Evolutionary conservation across 2,888 invertebrate species (phyloP), one percentile per base, ranked within the genome.

Genomic region (Noctua pronuba): DNA sequence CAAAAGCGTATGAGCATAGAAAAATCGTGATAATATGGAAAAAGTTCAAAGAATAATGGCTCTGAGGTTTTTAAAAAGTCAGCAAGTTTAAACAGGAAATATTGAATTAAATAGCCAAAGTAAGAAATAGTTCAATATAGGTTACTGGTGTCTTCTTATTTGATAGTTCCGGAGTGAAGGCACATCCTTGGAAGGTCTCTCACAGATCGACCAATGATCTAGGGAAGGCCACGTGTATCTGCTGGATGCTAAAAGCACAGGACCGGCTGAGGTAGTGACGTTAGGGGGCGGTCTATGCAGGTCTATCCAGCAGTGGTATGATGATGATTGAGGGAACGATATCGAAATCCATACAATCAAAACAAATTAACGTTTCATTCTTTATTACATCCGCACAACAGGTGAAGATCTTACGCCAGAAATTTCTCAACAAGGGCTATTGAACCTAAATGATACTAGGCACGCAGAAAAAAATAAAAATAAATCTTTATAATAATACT

Each of bases 401-500:
- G 78, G 72, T 88, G 73, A 68, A 75, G 31, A 31, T 46, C 28
- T 83, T 82, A 80, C 84, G 64, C 79, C 84, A 83, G 67, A 52
- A 31, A 38, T 75, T 82, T 72, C 77, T 72, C 80, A 80, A 85
- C 75, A 68, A 86, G 85, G 85, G 83, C 82, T 81, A 82, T 88
- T 86, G 80, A 88, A 87, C 86, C 73, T 67, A 74, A 79, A 80
- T 86, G 58, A 85, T 88, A 86, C 75, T 81, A 79, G 71, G 35
- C 65, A 71, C 38, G 68, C 46, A 77, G 80, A 81, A 85, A 79
- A 80, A 84, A 79, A 73, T 69, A 75, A 80, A 84, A 84, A 86
- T 82, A 83, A 87, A 89, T 83, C 84, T 73, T 83, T 64, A 76
- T 86, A 80, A 84, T 88, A 82, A 78, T 86, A 80, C 85, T 83